Evolutionary conservation across 2,888 invertebrate species (phyloP), one percentile per base, ranked within the genome.

Genomic region (Apantesis nais): DNA sequence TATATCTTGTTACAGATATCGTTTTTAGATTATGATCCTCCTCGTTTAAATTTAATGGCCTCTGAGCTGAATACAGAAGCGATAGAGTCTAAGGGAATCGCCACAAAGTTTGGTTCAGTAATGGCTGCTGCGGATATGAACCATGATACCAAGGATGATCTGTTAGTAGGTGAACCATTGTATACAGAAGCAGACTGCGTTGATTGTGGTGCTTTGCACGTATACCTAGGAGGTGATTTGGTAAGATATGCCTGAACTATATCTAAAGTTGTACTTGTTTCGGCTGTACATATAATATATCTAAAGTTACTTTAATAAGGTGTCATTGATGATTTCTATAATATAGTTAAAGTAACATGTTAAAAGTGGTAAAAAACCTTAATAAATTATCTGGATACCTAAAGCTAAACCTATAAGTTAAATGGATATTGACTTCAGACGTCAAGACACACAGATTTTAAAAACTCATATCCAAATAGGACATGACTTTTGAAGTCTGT

Each of bases 121-220:
- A 11, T 81, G 48, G 67, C 60, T 8, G 72, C 82, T 22, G 70
- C 66, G 0, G 78, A 81, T 14, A 70, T 81, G 37, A 74, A 73
- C 63, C 55, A 70, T n/a, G 81, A 81, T 68, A 71, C 65, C 11
- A 25, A 41, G 0, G 72, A 73, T 1, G 81, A 81, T 22, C 67
- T 81, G 0, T n/a, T 81, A 55, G 75, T 76, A 14, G 80, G 73
- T 11, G 81, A 78, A 2, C 82, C 81, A 8, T 48, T 74, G 31
- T 52, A 71, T 12, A 68, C 78, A 34, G 76, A 74, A 0, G 71
- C 79, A 1, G 74, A 76, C 1, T 74, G 71, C 19, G 62, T 69
- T 2, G 81, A 81, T 11, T 80, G 82, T n/a, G 81, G 81, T 2
- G 80, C 81, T 22, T 22, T 81, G 31, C 70, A 82, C 48, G 63